Evolutionary conservation across 2,888 invertebrate genomes (phyloP).

Genomic region (Pollenia angustigena): DNA sequence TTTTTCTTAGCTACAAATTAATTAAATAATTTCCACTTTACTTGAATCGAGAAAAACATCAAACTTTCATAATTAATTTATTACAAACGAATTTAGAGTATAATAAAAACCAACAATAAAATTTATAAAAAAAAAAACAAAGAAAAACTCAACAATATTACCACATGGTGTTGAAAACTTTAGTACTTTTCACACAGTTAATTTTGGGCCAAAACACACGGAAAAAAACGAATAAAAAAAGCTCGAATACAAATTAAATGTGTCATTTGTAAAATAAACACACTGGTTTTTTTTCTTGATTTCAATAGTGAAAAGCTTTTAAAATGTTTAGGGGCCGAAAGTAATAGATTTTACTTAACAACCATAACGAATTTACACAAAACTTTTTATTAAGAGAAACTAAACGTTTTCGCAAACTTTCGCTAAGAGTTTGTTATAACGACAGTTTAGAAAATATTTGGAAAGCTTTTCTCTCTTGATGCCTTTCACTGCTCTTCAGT

Average conservation of each 20-base stretch:
- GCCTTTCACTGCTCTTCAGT: too few species aligned
- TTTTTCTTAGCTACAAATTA: conserved; percentile 5
- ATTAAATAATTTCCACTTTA: conserved; percentile 22
- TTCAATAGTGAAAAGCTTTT: too few species aligned
- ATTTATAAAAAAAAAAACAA: neutral
- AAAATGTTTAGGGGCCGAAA: too few species aligned
- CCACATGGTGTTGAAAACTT: conserved; percentile 58
- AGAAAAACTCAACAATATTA: conserved; percentile 42
- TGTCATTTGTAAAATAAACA: conserved; percentile 65
- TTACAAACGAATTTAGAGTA: neutral
- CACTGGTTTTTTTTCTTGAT: neutral
- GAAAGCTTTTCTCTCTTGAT: too few species aligned
- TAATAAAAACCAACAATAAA: neutral
- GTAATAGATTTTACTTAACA: too few species aligned
- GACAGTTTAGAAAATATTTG: too few species aligned
- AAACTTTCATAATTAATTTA: conserved; percentile 55
- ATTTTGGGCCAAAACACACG: neutral
- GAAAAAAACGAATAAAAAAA: conserved; percentile 19
- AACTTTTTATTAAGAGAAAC: too few species aligned
- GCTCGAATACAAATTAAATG: conserved; percentile 57
- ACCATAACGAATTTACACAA: neutral
- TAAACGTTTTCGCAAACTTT: too few species aligned
- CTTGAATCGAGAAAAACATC: neutral
- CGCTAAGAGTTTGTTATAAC: too few species aligned
- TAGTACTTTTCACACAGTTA: conserved; percentile 5